Percentiles rank a stretch among this genome's conserved stretches.
phyloP scores from a whole-genome alignment of 2,113 vertebrate species.

The Peromyscus maniculatus region DNA sequence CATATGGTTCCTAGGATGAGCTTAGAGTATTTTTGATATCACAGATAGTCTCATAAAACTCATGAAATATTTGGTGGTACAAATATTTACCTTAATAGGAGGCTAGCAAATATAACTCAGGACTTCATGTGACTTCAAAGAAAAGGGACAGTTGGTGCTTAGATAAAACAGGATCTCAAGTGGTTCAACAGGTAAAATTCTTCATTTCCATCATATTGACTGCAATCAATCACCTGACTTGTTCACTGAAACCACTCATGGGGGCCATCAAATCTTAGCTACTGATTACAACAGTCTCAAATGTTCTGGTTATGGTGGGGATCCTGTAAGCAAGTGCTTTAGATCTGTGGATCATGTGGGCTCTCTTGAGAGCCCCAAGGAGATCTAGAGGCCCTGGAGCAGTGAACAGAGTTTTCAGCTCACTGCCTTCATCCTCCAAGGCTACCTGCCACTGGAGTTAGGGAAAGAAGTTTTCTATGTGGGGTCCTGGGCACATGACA shows the following conservation, averaged over 20 bases:
- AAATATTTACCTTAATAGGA: not conserved
- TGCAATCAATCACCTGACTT: not conserved
- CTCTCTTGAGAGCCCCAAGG: not conserved
- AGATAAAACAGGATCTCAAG: not conserved
- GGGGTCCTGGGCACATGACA: not conserved
- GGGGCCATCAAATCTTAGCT: not conserved
- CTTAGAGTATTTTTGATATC: not conserved
- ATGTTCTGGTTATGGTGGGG: not conserved
- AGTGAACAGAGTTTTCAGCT: not conserved
- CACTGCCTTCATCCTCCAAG: not conserved
- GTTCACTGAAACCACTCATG: not conserved
- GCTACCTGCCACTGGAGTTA: not conserved
- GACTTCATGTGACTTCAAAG: constrained; percentile 6
- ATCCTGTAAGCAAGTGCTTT: not conserved
- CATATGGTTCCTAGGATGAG: constrained; percentile 26
- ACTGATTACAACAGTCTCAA: not conserved
- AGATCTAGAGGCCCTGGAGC: not conserved
- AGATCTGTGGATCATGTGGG: not conserved
- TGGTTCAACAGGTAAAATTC: not conserved
- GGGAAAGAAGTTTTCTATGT: constrained; percentile 13
- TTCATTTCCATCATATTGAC: not conserved
- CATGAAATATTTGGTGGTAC: not conserved
- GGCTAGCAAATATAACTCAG: not conserved
- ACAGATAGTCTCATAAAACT: constrained; percentile 25
- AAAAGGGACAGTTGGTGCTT: not conserved